Evolutionary conservation across 2,113 vertebrate genomes (phyloP), one percentile per base, ranked within the genome.

Genomic region (Rutilus rutilus): DNA sequence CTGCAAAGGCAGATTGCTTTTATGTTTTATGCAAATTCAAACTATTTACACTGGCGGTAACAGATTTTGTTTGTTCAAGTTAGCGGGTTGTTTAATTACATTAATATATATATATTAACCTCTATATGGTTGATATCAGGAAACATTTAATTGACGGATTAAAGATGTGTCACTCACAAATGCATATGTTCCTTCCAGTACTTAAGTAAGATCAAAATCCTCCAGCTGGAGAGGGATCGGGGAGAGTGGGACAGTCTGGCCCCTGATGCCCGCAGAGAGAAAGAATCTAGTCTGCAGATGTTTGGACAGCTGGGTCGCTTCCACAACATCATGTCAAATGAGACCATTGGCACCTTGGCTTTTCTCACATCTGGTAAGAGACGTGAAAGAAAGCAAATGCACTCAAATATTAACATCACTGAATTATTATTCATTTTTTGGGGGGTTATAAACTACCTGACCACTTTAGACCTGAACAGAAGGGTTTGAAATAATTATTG

Each of bases 281-380:
- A 98, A 89, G 97, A 99, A 87, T 96, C 97, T 0, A 98, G 96
- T 90, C 94, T 99, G 78, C 97, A 99, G 92, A 97, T 98, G 98
- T 97, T 99, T 50, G 98, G 97, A 74, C 98, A 99, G 94, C 94
- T 99, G 90, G 98, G 96, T 0, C 97, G 98, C 84, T 99, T 99
- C 93, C 98, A 99, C 93, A 99, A 99, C 90, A 99, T 99, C 90
- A 99, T 99, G 98, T 99, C 98, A 65, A 99, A 99, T 1, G 98
- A 99, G 92, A 99, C 98, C 73, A 99, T 99, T 0, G 97, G 97
- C 85, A 99, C 98, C 0, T 94, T 99, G 91, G 95, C 97, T 87
- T 99, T 99, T 92, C 96, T 99, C 75, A 99, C 98, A 77, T 99
- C 97, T 81, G 98, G 98, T 99, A 90, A 93, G 93, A 42, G 12